These are phyloP conservation scores for Xanthorhoe designata DNA, from an alignment of 2,888 invertebrate genomes.

Conservation along the genomic window DNA sequence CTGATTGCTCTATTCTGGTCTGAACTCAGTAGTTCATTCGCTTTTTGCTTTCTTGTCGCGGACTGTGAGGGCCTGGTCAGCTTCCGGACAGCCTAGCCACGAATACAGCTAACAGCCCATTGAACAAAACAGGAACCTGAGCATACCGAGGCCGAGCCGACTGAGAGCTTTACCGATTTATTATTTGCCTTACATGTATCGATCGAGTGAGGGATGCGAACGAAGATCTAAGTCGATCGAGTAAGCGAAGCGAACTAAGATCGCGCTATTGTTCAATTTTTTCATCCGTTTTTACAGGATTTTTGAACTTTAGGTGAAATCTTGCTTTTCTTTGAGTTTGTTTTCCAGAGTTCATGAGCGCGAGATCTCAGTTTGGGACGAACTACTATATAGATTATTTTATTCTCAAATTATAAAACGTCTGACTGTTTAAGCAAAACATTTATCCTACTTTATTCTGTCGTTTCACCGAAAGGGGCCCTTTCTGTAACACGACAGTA, in stretches of 20 bases:
- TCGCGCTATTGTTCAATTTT: no score
- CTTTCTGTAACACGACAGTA: background rate
- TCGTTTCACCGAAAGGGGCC: no score
- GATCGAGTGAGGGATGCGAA: no score
- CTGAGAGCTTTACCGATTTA: background rate
- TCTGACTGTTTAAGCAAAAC: background rate
- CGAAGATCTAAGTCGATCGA: no score
- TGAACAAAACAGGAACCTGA: conserved; percentile 2
- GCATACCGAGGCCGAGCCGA: background rate
- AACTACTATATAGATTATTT: no score
- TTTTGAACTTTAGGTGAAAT: no score
- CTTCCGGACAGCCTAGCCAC: conserved; percentile 24
- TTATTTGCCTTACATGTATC: background rate
- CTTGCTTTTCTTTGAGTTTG: no score
- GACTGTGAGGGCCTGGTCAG: conserved; percentile 33
- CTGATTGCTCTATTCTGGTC: conserved; percentile 82
- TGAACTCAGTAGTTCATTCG: conserved; percentile 53
- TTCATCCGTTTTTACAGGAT: no score
- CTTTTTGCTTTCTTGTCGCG: conserved; percentile 68
- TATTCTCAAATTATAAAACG: background rate
- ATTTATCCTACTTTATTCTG: background rate
- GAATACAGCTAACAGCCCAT: conserved; percentile 11
- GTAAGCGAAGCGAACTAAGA: no score
- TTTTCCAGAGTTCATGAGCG: no score
- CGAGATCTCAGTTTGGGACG: no score